Evolutionary conservation across 2,113 vertebrate species (phyloP).

Genomic region (Pygoscelis antarcticus): DNA sequence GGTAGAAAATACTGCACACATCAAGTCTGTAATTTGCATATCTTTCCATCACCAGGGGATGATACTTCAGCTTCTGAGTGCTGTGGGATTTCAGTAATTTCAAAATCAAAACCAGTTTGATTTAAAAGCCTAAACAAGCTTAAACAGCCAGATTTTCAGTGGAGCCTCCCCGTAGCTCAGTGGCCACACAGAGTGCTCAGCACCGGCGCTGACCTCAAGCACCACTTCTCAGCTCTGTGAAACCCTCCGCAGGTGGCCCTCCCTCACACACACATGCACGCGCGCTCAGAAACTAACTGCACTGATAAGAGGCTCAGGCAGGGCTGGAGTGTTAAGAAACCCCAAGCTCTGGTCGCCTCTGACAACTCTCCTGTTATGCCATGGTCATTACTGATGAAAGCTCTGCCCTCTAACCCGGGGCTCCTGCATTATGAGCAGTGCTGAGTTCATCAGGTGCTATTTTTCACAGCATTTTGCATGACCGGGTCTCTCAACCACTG

Average conservation of each 20-base stretch:
- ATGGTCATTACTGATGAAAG: background rate
- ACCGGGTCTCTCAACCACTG: background rate
- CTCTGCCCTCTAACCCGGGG: background rate
- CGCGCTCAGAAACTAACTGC: background rate
- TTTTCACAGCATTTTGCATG: background rate
- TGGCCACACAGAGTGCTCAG: background rate
- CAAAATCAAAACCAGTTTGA: background rate
- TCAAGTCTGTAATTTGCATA: background rate
- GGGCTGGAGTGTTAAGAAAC: background rate
- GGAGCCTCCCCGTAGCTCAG: background rate
- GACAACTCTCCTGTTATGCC: background rate
- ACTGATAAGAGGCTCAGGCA: rapidly evolving
- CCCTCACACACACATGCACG: rapidly evolving
- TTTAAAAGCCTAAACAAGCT: background rate
- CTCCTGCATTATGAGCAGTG: background rate
- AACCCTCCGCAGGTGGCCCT: background rate
- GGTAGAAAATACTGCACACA: background rate
- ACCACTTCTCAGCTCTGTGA: background rate
- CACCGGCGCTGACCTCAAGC: background rate
- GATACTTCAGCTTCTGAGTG: background rate
- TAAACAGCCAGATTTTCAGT: background rate
- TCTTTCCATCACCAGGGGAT: background rate
- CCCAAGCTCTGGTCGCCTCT: background rate
- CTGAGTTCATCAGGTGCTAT: background rate
- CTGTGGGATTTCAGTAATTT: background rate